Base-by-base conservation (phyloP, 2,797 vertebrate genomes). In the Crocodylus rhombifer region DNA sequence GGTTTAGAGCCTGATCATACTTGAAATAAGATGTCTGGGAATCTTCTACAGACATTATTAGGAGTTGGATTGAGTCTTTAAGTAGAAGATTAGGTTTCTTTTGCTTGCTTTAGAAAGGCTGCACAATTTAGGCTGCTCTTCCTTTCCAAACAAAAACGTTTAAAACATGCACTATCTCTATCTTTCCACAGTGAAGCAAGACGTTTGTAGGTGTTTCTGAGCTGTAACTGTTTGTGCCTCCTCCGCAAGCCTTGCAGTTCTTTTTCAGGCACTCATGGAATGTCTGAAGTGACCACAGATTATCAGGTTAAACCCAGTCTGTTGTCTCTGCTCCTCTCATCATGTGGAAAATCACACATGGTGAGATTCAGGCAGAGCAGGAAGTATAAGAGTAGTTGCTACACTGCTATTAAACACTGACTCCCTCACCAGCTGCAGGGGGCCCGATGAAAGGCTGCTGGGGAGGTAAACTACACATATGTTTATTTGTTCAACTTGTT, bases 401-500 rank as follows among this genome's bases (percentile, higher is more conserved):
- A 61, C 4, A 4, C 5, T n/a, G 84, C 87, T 86, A 74, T 96
- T 93, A 92, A 97, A 92, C 2, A 89, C 82, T 82, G 91, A 77
- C 73, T 87, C 57, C 84, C 80, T 77, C 42, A 67, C 67, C 87
- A 94, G 80, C 65, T 92, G 78, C 51, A 33, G 76, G 61, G 63
- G 28, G 92, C 62, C 82, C 84, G 74, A 84, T 64, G 77, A 95
- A 95, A 91, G 16, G n/a, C 67, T 21, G 3, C 74, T 80, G 20
- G 86, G 61, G 91, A 26, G 62, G 62, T 25, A 94, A 95, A 87
- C 63, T 90, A 91, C 80, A 84, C 92, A 93, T 89, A 85, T 86
- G 75, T 81, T 87, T 95, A 91, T 95, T 97, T 97, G 84, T 93
- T 96, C 94, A 86, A 55, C 85, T 63, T 96, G 81, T 95, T 96